Percentiles rank a stretch among this genome's conserved stretches.
These are phyloP conservation scores for Rhagophthalmus giganteus DNA, from an alignment of 2,888 invertebrate species.

Conservation along the genomic window DNA sequence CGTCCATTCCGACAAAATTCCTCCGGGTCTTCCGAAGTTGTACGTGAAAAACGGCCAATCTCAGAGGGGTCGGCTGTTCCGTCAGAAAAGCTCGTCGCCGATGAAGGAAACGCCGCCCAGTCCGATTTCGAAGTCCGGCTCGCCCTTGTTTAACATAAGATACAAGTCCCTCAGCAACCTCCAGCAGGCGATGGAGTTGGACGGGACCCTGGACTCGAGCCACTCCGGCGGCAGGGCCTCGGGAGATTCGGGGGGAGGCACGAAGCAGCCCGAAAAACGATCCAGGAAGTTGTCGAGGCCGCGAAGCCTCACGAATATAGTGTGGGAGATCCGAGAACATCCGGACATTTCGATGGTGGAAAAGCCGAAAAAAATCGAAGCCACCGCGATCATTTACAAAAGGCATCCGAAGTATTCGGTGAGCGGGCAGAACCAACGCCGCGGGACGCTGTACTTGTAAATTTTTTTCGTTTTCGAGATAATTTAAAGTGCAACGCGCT, in stretches of 20 bases:
- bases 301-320: conserved; percentile 83
- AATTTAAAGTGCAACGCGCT: conserved; percentile 24
- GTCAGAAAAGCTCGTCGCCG: conserved; percentile 73
- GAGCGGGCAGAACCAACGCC: conserved; percentile 36
- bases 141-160: conserved; percentile 76
- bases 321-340: conserved; percentile 68
- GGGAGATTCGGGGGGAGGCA: conserved; percentile 75
- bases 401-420: conserved; percentile 58
- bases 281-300: conserved; percentile 81
- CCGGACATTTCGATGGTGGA: conserved; percentile 51
- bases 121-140: conserved; percentile 69
- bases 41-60: conserved; percentile 77
- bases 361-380: conserved; percentile 49
- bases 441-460: conserved; percentile 40
- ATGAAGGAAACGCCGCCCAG: conserved; percentile 71
- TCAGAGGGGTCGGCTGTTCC: conserved; percentile 67
- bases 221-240: conserved; percentile 86
- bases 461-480: conserved; percentile 19
- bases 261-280: conserved; percentile 81
- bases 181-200: conserved; percentile 70
- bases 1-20: conserved; percentile 62
- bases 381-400: conserved; percentile 55
- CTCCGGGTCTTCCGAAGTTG: conserved; percentile 70
- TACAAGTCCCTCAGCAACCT: conserved; percentile 72
- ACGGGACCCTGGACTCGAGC: conserved; percentile 85